A percentile compares a stretch with the other conserved stretches of the same genome.
phyloP scores from a whole-genome alignment of 23 tunicate species.

The Phallusia fumigata region DNA sequence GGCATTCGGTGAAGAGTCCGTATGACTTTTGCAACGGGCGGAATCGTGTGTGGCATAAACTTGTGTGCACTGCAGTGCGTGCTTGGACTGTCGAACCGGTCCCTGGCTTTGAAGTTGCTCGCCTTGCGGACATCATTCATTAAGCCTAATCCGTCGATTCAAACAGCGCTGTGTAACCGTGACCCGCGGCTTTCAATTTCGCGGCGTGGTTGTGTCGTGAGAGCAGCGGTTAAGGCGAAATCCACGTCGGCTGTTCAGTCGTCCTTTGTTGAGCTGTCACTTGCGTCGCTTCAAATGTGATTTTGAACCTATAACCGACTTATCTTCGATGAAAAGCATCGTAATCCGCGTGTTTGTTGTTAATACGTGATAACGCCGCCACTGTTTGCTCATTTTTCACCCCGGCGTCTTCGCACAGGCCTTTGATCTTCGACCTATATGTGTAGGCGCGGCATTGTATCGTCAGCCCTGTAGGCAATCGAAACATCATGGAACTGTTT shows the following conservation, averaged over 20 bases:
- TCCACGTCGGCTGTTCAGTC: background rate
- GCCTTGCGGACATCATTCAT: background rate
- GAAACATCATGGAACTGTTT: too few species aligned
- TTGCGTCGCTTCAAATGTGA: background rate
- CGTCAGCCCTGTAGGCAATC: background rate
- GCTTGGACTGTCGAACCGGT: background rate
- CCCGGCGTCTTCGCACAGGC: background rate
- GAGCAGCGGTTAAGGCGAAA: too few species aligned
- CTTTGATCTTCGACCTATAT: background rate
- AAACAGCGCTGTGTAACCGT: background rate
- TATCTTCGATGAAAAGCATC: background rate
- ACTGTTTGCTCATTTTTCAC: background rate
- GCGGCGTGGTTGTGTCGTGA: background rate
- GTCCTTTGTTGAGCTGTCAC: background rate
- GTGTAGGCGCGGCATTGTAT: background rate
- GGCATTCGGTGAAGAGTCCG: too few species aligned
- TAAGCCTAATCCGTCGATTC: slow-evolving; percentile 1
- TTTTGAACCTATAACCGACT: background rate
- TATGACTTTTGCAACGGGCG: too few species aligned
- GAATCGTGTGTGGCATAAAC: background rate
- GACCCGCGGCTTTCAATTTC: background rate
- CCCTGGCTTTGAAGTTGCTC: background rate
- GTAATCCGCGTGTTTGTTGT: slow-evolving; percentile 1
- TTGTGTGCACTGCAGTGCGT: background rate
- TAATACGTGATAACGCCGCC: background rate